A percentile compares a stretch with the other conserved stretches of the same genome.
phyloP scores from a whole-genome alignment of 2,797 vertebrate species.

The Fistularia commersonii region DNA sequence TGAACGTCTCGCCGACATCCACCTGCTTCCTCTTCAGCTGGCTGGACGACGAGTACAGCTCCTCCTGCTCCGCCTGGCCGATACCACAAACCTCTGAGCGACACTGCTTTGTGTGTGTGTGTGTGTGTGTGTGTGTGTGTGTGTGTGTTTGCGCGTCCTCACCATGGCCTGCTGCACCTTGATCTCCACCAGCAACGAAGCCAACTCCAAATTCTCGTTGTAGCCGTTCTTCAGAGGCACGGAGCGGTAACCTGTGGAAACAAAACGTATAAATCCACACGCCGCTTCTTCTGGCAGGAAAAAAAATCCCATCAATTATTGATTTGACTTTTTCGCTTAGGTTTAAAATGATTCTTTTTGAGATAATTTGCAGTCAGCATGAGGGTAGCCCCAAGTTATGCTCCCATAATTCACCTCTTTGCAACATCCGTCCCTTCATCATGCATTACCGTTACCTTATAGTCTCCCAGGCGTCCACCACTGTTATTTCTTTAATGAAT shows the following conservation, averaged over 20 bases:
- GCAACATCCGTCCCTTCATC: too few relatives aligned
- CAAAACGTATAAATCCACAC: neutral
- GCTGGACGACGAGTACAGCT: constrained; percentile 89
- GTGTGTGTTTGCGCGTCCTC: constrained; percentile 37
- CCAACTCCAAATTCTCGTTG: constrained; percentile 87
- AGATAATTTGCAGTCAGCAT: too few relatives aligned
- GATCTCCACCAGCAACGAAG: constrained; percentile 89
- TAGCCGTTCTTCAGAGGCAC: constrained; percentile 92
- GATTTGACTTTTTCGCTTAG: too few relatives aligned
- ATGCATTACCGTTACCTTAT: too few relatives aligned
- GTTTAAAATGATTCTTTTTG: too few relatives aligned
- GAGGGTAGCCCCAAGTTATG: too few relatives aligned
- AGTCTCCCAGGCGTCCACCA: too few relatives aligned
- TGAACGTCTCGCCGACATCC: constrained; percentile 80
- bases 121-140: constrained; percentile 1
- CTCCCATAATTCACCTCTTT: too few relatives aligned
- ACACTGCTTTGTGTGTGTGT: too few relatives aligned
- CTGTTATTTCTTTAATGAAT: too few relatives aligned
- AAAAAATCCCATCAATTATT: too few relatives aligned
- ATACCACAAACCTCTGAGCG: neutral
- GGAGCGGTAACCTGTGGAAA: constrained; percentile 84
- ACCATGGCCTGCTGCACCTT: constrained; percentile 84
- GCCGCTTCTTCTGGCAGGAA: too few relatives aligned
- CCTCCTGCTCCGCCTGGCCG: constrained; percentile 84
- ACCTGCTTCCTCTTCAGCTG: constrained; percentile 84